Evolutionary conservation across 1,140 invertebrate genomes (phyloP).

Genomic region (Drosophila bocki): DNA sequence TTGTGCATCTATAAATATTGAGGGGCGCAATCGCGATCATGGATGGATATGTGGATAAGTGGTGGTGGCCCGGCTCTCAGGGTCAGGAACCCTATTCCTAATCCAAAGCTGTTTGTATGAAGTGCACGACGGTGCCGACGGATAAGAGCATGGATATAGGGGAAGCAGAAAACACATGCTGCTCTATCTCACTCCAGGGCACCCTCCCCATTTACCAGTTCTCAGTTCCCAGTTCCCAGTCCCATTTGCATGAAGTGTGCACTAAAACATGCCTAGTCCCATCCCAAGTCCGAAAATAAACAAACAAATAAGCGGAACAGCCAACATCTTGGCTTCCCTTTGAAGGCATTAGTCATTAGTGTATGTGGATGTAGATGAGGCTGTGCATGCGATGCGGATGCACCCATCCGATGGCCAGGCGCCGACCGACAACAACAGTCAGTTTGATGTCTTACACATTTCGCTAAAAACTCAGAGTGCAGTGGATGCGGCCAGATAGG

Average conservation of each 20-base stretch:
- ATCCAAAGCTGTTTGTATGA: conserved; percentile 48
- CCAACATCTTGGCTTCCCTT: conserved; percentile 60
- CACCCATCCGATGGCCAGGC: conserved; percentile 19
- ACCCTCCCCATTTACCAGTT: conserved; percentile 3
- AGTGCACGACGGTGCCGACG: conserved; percentile 66
- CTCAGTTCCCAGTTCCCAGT: conserved; percentile 20
- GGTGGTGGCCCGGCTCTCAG: conserved; percentile 49
- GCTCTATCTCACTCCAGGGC: conserved; percentile 17
- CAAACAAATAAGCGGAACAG: conserved; percentile 64
- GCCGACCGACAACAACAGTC: conserved; percentile 28
- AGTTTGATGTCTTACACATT: conserved; percentile 52
- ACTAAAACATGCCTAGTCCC: conserved; percentile 42
- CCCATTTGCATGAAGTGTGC: conserved; percentile 71
- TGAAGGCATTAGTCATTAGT: conserved; percentile 76
- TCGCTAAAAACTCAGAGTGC: conserved; percentile 40
- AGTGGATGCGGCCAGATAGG: conserved; percentile 21
- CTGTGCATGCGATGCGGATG: conserved; percentile 18
- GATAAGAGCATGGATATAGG: conserved; percentile 38
- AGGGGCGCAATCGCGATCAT: conserved; percentile 32
- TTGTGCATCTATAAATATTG: conserved; percentile 48
- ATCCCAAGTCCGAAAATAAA: conserved; percentile 66
- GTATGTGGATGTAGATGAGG: conserved; percentile 27
- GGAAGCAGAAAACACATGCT: conserved; percentile 45
- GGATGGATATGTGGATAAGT: conserved; percentile 15
- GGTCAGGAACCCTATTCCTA: conserved; percentile 76